A percentile compares a stretch with the other conserved stretches of the same genome.
phyloP scores from a whole-genome alignment of 37 sponge, comb jelly and placozoan genomes.

The Cliona cf. orientalis region DNA sequence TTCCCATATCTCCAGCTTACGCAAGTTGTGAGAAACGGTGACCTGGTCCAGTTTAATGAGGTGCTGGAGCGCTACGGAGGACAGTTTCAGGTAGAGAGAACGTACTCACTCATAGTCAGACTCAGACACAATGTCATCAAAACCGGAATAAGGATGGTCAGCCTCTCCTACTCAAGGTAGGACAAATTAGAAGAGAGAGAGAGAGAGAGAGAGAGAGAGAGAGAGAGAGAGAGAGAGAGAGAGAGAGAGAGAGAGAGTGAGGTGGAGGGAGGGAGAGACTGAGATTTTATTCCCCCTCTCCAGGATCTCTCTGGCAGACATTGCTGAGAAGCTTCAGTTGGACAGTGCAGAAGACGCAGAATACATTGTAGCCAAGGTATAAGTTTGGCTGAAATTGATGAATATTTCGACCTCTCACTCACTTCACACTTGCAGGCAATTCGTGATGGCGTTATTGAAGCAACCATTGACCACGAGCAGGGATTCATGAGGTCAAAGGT shows the following conservation, averaged over 20 bases:
- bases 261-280: not conserved
- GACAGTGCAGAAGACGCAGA: conserved; percentile 96
- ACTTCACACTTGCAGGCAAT: conserved; percentile 67
- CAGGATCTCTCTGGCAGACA: conserved; percentile 88
- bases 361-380: conserved; percentile 96
- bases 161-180: conserved; percentile 80
- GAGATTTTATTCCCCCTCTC: not conserved
- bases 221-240: not conserved
- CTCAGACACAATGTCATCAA: conserved; percentile 98
- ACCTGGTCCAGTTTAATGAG: conserved; percentile 79
- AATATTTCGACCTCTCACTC: not conserved
- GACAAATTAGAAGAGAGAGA: not conserved
- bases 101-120: conserved; percentile 89
- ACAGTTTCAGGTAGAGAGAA: conserved; percentile 86
- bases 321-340: conserved; percentile 88
- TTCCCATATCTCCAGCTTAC: conserved; percentile 91
- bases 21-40: conserved; percentile 93
- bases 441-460: conserved; percentile 93
- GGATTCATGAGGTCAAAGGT: conserved; percentile 94
- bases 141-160: conserved; percentile 89
- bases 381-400: not conserved
- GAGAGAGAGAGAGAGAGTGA: not conserved
- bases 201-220: not conserved
- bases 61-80: conserved; percentile 65
- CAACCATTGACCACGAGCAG: conserved; percentile 88